These are phyloP conservation scores for Coendou prehensilis DNA, from an alignment of 2,797 vertebrate species.

Conservation along the genomic window DNA sequence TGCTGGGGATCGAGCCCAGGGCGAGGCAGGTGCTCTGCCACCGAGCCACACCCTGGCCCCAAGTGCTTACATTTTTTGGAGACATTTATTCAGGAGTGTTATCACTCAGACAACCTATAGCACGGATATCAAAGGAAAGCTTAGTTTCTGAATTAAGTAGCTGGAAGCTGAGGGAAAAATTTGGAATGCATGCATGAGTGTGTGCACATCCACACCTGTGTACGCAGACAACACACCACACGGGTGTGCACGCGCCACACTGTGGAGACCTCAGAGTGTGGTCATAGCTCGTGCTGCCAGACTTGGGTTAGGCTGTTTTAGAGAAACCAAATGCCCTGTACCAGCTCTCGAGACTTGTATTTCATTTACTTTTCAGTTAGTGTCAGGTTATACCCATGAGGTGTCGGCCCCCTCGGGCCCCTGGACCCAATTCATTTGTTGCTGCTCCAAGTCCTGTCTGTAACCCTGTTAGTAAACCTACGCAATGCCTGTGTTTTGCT, in stretches of 20 bases:
- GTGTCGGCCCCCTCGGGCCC: not conserved
- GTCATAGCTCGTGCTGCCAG: no score
- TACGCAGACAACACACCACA: not conserved
- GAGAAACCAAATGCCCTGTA: not conserved
- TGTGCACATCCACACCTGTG: rapidly evolving
- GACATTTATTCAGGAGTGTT: not conserved
- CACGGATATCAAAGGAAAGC: not conserved
- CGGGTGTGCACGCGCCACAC: rapidly evolving
- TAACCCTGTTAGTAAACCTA: not conserved
- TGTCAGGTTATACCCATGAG: rapidly evolving
- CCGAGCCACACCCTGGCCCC: not conserved
- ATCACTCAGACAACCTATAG: not conserved
- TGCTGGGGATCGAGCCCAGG: not conserved
- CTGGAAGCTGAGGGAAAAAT: not conserved
- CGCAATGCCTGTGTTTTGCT: not conserved
- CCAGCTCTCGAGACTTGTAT: no score
- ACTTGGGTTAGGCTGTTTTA: not conserved
- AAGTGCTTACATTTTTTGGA: not conserved
- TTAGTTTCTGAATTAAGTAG: not conserved
- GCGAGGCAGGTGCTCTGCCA: rapidly evolving
- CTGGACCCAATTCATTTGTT: no score
- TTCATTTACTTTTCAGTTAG: not conserved
- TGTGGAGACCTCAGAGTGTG: rapidly evolving
- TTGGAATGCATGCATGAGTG: no score
- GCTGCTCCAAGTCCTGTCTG: not conserved